Evolutionary conservation across 1,140 invertebrate genomes (phyloP).

Genomic region (Lerema accius): DNA sequence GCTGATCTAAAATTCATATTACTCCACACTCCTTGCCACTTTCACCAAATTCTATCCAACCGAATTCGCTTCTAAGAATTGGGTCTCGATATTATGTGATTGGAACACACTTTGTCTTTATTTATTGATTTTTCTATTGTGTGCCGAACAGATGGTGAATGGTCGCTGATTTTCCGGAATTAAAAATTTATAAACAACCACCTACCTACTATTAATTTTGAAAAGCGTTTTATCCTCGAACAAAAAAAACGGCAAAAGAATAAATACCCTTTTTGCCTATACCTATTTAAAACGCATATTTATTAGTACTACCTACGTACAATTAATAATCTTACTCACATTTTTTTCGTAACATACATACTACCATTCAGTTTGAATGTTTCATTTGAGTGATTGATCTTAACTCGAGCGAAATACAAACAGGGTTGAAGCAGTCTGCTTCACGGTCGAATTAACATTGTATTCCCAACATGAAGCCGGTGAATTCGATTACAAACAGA

Average conservation of each 20-base stretch:
- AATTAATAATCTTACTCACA: too few species aligned
- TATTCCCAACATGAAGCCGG: not conserved
- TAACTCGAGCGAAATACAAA: not conserved
- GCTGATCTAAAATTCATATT: conserved; percentile 33
- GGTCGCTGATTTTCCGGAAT: too few species aligned
- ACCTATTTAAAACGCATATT: too few species aligned
- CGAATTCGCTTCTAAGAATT: conserved; percentile 21
- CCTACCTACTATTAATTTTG: too few species aligned
- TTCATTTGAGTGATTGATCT: not conserved
- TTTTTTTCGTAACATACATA: too few species aligned
- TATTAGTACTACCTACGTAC: too few species aligned
- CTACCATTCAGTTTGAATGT: not conserved
- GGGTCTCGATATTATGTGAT: not conserved
- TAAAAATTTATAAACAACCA: too few species aligned
- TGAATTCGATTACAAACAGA: not conserved
- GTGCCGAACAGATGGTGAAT: too few species aligned
- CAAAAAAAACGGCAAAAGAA: too few species aligned
- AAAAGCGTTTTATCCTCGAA: too few species aligned
- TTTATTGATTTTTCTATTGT: not conserved
- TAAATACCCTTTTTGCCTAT: too few species aligned
- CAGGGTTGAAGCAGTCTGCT: not conserved
- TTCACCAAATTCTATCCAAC: conserved; percentile 5
- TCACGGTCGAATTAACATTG: not conserved
- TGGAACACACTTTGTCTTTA: not conserved
- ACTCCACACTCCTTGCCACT: conserved; percentile 21